phyloP scores from a whole-genome alignment of 2,888 invertebrate species.

The Cyclophora punctaria region DNA sequence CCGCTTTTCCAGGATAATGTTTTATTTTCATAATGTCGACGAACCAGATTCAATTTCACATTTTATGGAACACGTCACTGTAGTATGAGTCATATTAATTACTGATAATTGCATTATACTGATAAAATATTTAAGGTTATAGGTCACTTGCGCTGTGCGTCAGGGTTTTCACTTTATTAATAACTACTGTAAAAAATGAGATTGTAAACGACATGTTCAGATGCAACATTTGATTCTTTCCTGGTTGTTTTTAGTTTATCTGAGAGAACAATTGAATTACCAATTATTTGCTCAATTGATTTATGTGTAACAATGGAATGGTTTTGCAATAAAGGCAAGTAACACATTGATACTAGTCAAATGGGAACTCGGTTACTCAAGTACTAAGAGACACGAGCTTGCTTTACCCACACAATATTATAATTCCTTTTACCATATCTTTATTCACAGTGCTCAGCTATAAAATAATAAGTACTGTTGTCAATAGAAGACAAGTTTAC shows the following conservation, averaged over 20 bases:
- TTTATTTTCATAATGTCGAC: slow-evolving; percentile 83
- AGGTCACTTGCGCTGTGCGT: background rate
- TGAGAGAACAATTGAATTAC: slow-evolving; percentile 13
- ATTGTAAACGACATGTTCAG: slow-evolving; percentile 4
- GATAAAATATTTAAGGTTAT: slow-evolving; percentile 13
- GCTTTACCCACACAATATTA: background rate
- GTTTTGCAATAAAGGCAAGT: slow-evolving; percentile 27
- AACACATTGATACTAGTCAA: slow-evolving; percentile 11
- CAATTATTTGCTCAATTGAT: slow-evolving; percentile 21
- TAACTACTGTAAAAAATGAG: background rate
- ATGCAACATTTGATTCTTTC: slow-evolving; percentile 21
- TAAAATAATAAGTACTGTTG: no score
- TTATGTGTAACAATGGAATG: slow-evolving; percentile 29
- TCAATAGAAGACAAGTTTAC: no score
- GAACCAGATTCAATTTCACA: background rate
- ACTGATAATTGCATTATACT: slow-evolving; percentile 36
- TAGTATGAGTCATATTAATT: slow-evolving; percentile 12
- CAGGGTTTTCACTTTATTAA: background rate
- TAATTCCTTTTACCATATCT: no score
- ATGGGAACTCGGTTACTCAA: slow-evolving; percentile 20
- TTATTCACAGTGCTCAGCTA: no score
- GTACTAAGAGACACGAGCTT: slow-evolving; percentile 13
- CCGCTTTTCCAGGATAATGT: slow-evolving; percentile 88
- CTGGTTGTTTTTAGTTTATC: slow-evolving; percentile 3
- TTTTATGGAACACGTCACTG: background rate